These are phyloP conservation scores for Sparidentex hasta DNA, from an alignment of 2,797 vertebrate species.

Conservation along the genomic window DNA sequence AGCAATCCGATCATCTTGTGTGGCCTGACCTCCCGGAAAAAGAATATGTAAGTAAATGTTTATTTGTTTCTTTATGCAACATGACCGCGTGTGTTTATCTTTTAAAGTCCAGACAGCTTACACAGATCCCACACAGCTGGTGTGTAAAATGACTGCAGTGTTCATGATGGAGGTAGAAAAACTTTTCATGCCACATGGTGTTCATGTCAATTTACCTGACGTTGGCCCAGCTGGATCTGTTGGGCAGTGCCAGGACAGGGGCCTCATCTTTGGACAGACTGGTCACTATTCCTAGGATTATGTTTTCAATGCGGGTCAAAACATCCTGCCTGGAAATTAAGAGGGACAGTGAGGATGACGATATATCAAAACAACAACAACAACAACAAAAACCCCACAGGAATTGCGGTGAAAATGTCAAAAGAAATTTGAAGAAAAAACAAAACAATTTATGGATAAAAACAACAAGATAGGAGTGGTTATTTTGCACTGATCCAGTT, in stretches of 20 bases:
- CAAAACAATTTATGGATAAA: neutral
- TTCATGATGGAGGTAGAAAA: slow-evolving; percentile 17
- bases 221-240: slow-evolving; percentile 91
- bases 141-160: slow-evolving; percentile 32
- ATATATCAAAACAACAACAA: no score
- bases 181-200: neutral
- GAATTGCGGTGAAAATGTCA: neutral
- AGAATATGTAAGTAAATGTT: slow-evolving; percentile 44
- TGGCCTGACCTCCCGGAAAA: slow-evolving; percentile 60
- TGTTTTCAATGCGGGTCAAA: slow-evolving; percentile 90
- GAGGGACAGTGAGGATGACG: neutral
- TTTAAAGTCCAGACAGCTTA: slow-evolving; percentile 44
- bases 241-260: slow-evolving; percentile 88
- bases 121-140: slow-evolving; percentile 28
- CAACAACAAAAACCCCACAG: no score
- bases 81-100: slow-evolving; percentile 54
- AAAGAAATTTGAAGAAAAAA: neutral
- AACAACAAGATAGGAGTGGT: neutral
- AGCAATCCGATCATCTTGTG: slow-evolving; percentile 62
- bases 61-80: slow-evolving; percentile 60
- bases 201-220: slow-evolving; percentile 84
- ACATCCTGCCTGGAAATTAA: slow-evolving; percentile 86
- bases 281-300: slow-evolving; percentile 87
- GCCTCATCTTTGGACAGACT: slow-evolving; percentile 89
- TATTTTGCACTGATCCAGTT: neutral